phyloP scores from a whole-genome alignment of 2,113 vertebrate genomes.

The Rhadina sibilatrix region DNA sequence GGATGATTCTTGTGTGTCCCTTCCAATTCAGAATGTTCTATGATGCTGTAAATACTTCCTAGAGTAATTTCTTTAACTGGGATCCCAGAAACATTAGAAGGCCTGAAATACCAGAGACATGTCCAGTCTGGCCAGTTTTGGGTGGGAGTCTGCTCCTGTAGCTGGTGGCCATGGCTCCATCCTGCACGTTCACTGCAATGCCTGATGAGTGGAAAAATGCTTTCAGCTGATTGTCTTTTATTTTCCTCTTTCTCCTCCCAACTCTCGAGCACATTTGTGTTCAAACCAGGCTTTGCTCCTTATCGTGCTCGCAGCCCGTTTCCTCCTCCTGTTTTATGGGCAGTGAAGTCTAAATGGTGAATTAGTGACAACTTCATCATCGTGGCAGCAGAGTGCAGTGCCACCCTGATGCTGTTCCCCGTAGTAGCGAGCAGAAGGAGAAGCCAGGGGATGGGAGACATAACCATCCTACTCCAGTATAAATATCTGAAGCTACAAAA shows the following conservation, averaged over 20 bases:
- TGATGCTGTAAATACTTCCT: neutral
- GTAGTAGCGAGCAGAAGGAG: slow-evolving; percentile 33
- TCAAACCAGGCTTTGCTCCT: neutral
- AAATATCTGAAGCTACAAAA: neutral
- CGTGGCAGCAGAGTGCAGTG: neutral
- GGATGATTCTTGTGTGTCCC: neutral
- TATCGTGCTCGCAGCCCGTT: neutral
- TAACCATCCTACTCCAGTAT: neutral
- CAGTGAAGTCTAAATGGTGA: slow-evolving; percentile 39
- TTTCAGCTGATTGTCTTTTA: neutral
- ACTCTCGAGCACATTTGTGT: neutral
- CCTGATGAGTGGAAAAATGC: neutral
- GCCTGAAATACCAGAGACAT: neutral
- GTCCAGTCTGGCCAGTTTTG: neutral
- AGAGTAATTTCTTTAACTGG: neutral
- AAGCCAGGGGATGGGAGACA: neutral
- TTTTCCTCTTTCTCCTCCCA: neutral
- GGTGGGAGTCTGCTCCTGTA: neutral
- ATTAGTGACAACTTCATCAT: slow-evolving; percentile 45
- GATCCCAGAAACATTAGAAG: neutral
- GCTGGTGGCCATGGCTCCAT: neutral
- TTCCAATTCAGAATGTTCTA: neutral
- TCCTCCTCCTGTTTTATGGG: slow-evolving; percentile 46
- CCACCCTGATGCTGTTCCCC: neutral
- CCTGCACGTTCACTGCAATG: fast-evolving